phyloP scores from a whole-genome alignment of 1,140 invertebrate species.

The Drosophila leontia region DNA sequence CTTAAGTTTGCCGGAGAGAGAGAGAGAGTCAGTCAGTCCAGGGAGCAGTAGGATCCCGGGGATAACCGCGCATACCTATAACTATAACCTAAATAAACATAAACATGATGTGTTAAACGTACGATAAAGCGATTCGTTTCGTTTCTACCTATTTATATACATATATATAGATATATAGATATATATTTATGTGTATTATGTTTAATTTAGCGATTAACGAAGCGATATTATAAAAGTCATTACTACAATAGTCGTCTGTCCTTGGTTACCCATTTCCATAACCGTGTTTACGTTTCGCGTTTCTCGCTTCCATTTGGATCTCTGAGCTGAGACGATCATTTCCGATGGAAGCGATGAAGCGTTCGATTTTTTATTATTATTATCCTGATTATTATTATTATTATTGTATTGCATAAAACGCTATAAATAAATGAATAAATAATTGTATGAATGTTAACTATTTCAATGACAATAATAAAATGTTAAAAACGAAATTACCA shows the following conservation, averaged over 20 bases:
- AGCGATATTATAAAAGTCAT: conserved; percentile 55
- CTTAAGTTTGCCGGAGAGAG: conserved; percentile 13
- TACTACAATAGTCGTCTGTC: conserved; percentile 41
- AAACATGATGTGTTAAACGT: conserved; percentile 11
- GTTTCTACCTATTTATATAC: conserved; percentile 9
- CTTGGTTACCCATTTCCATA: conserved; percentile 10
- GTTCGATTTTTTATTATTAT: conserved; percentile 36
- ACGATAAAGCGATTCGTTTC: conserved; percentile 17
- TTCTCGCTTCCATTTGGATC: conserved; percentile 14
- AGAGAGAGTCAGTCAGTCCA: conserved; percentile 8
- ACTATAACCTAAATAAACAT: conserved; percentile 5
- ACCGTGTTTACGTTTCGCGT: conserved; percentile 4
- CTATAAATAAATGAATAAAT: conserved; percentile 68
- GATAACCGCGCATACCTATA: conserved; percentile 42
- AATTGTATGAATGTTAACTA: conserved; percentile 82
- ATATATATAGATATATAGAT: conserved; percentile 13
- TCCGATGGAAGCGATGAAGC: neutral
- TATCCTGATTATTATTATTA: conserved; percentile 45
- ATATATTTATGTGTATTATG: conserved; percentile 37
- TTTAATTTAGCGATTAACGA: conserved; percentile 48
- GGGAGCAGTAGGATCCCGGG: conserved; percentile 20
- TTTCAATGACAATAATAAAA: conserved; percentile 83
- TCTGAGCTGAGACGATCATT: neutral
- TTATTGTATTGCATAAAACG: conserved; percentile 67
- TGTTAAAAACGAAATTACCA: conserved; percentile 60